phyloP scores from a whole-genome alignment of 92 coral and sea anemone species.

The Porites evermanni region DNA sequence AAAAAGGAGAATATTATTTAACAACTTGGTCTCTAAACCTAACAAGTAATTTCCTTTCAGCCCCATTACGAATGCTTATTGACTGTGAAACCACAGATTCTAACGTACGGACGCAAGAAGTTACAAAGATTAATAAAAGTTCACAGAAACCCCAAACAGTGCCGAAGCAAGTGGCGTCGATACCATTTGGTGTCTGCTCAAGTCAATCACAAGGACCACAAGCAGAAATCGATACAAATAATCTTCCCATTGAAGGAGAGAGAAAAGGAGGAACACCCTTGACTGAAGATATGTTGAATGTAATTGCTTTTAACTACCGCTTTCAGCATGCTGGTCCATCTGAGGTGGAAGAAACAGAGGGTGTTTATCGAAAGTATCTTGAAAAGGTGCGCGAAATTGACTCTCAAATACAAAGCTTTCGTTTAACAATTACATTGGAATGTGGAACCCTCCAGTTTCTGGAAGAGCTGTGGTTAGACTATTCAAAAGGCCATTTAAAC shows the following conservation, averaged over 20 bases:
- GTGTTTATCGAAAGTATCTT: neutral
- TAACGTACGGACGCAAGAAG: too few relatives aligned
- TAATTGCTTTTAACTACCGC: neutral
- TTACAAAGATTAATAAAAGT: neutral
- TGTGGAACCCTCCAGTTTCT: too few relatives aligned
- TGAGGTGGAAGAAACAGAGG: neutral
- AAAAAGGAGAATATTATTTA: too few relatives aligned
- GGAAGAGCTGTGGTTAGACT: too few relatives aligned
- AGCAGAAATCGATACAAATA: neutral
- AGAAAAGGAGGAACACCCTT: neutral
- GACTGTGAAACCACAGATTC: neutral
- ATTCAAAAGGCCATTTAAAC: too few relatives aligned
- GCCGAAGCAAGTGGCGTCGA: neutral
- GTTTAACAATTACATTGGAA: too few relatives aligned
- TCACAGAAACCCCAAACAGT: neutral
- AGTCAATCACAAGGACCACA: neutral
- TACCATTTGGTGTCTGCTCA: neutral
- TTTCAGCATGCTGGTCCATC: neutral
- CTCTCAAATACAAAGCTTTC: too few relatives aligned
- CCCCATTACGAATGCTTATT: neutral
- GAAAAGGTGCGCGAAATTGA: too few relatives aligned
- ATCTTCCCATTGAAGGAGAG: neutral
- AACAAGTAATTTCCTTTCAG: neutral
- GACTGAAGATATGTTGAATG: neutral
- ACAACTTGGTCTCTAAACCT: neutral